Percentiles rank a stretch among this genome's conserved stretches.
phyloP scores from a whole-genome alignment of 2,113 vertebrate species.

The Nothobranchius furzeri region DNA sequence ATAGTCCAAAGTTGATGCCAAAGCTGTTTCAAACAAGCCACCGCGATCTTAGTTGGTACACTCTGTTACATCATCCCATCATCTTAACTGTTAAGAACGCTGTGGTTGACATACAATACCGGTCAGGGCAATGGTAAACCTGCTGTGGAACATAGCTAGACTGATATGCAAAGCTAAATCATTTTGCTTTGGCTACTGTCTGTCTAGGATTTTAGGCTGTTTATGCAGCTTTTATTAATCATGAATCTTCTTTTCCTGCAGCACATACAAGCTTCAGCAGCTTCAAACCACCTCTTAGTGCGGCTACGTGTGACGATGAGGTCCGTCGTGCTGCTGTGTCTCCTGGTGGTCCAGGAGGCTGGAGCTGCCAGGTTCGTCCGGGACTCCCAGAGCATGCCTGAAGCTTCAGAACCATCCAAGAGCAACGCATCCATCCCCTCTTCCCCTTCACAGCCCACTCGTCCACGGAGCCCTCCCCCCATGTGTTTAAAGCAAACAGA shows the following conservation, averaged over 20 bases:
- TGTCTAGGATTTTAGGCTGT: too few relatives aligned
- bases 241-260: slow-evolving; percentile 28
- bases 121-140: too few relatives aligned
- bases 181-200: too few relatives aligned
- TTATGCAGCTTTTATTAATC: too few relatives aligned
- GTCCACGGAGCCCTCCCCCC: slow-evolving; percentile 65
- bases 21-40: too few relatives aligned
- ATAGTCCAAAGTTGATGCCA: too few relatives aligned
- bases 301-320: slow-evolving; percentile 61
- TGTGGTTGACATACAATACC: too few relatives aligned
- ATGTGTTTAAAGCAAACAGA: slow-evolving; percentile 82
- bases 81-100: too few relatives aligned
- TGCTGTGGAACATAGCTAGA: too few relatives aligned
- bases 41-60: too few relatives aligned
- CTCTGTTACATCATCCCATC: too few relatives aligned
- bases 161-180: too few relatives aligned
- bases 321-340: slow-evolving; percentile 52
- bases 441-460: slow-evolving; percentile 9
- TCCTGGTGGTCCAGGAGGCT: slow-evolving; percentile 49
- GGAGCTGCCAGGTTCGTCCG: slow-evolving; percentile 58
- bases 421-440: slow-evolving; percentile 47
- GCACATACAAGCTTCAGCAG: slow-evolving; percentile 15
- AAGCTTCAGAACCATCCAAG: slow-evolving; percentile 13
- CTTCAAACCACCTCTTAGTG: background rate
- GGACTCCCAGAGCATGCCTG: slow-evolving; percentile 44